Evolutionary conservation across 2,797 vertebrate genomes (phyloP).

Genomic region (Sebastes oblongus): DNA sequence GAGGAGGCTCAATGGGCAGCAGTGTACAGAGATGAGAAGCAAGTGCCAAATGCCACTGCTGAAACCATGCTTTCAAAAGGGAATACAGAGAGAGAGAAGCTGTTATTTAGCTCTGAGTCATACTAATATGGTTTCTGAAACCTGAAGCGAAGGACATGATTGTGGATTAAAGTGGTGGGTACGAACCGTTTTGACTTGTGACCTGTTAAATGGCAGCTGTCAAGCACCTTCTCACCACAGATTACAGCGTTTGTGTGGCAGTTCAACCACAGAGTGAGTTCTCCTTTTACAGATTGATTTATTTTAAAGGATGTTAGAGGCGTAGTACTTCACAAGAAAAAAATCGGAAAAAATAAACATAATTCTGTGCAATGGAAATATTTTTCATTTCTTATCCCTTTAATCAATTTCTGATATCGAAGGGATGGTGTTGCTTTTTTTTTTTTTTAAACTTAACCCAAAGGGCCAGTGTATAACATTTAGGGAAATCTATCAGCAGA

Average conservation of each 20-base stretch:
- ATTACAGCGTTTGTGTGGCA: neutral
- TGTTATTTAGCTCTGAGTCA: slow-evolving; percentile 32
- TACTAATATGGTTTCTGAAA: neutral
- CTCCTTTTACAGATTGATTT: neutral
- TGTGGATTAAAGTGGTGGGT: neutral
- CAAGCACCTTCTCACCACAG: neutral
- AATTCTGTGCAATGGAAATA: neutral
- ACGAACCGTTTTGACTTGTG: neutral
- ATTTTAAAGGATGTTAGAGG: neutral
- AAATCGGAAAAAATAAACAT: neutral
- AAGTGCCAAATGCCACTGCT: slow-evolving; percentile 17
- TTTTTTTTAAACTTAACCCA: no score
- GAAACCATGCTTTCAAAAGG: neutral
- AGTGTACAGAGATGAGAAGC: neutral
- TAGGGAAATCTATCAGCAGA: neutral
- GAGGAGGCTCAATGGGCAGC: slow-evolving; percentile 14
- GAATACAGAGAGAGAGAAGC: neutral
- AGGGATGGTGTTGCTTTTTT: neutral
- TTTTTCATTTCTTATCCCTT: neutral
- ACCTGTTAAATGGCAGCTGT: neutral
- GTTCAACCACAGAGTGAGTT: neutral
- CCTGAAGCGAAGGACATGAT: neutral
- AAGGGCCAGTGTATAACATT: no score
- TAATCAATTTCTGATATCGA: neutral
- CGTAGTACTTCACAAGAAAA: neutral